A percentile compares a stretch with the other conserved stretches of the same genome.
Conservation (phyloP, 2,888 invertebrate species). For the Drosophila paramelanica region DNA sequence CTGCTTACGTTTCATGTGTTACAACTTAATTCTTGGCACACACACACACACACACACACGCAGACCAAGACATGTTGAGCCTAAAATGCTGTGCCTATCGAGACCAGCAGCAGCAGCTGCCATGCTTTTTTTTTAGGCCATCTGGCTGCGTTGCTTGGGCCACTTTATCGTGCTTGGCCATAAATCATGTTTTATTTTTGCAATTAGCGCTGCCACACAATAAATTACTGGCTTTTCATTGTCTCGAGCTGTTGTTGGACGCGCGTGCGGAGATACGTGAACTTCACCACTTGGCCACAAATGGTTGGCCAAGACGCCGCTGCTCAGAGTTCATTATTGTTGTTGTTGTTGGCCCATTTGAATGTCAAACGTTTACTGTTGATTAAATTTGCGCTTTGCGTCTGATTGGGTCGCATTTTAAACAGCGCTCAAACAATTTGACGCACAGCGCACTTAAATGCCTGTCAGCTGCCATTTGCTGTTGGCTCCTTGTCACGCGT, state of each 20-base stretch:
- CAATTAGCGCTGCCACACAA: constrained; percentile 74
- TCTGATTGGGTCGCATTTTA: constrained; percentile 69
- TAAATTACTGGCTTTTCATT: constrained; percentile 77
- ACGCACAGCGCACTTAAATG: constrained; percentile 44
- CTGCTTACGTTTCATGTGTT: constrained; percentile 46
- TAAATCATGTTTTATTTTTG: constrained; percentile 80
- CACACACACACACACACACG: constrained; percentile 12
- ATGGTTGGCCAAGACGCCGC: constrained; percentile 21
- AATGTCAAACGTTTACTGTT: constrained; percentile 62
- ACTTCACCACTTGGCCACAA: constrained; percentile 25
- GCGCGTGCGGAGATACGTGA: constrained; percentile 9
- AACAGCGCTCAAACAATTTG: constrained; percentile 78
- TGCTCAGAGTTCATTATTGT: not conserved
- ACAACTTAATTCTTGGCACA: constrained; percentile 49
- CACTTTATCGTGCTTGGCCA: constrained; percentile 59
- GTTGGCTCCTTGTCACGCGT: not conserved
- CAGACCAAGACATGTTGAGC: constrained; percentile 18
- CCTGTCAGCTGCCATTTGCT: constrained; percentile 34
- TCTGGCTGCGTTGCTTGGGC: constrained; percentile 21
- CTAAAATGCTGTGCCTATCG: constrained; percentile 22
- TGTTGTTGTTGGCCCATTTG: constrained; percentile 52
- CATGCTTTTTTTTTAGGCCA: constrained; percentile 14
- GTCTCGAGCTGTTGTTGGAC: constrained; percentile 57
- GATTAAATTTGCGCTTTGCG: constrained; percentile 60
- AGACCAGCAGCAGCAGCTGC: constrained; percentile 32